These are phyloP conservation scores for Rhinolophus ferrumequinum DNA, from an alignment of 2,113 vertebrate species.

Conservation along the genomic window DNA sequence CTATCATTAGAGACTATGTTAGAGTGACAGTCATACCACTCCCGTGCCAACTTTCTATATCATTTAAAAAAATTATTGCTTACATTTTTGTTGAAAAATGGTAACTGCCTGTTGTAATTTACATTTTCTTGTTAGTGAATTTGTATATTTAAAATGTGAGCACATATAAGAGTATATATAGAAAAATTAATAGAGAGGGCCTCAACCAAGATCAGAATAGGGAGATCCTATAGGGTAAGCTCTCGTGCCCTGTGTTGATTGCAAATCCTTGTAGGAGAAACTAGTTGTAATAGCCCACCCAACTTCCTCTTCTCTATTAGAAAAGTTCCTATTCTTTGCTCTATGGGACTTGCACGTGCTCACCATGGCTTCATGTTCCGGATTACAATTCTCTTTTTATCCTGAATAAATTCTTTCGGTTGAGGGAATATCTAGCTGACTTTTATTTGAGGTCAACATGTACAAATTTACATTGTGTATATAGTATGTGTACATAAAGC, in stretches of 20 bases:
- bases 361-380: neutral
- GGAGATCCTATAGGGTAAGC: neutral
- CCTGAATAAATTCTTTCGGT: neutral
- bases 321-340: neutral
- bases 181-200: no score
- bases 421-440: neutral
- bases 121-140: neutral
- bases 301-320: neutral
- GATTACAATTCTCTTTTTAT: neutral
- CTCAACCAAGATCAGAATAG: neutral
- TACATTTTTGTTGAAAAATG: neutral
- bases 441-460: neutral
- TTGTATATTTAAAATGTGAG: neutral
- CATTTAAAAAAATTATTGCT: slow-evolving; percentile 34
- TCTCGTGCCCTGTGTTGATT: neutral
- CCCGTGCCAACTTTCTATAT: neutral
- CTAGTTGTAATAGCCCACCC: neutral
- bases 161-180: neutral
- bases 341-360: neutral
- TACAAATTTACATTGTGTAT: neutral
- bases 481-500: neutral
- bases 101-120: neutral
- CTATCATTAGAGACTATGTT: neutral
- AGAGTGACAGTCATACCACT: neutral
- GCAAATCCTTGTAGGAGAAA: neutral